Percentiles rank a stretch among this genome's conserved stretches.
These are phyloP conservation scores for Porites rus DNA, from an alignment of 92 coral and sea anemone genomes.

Conservation along the genomic window DNA sequence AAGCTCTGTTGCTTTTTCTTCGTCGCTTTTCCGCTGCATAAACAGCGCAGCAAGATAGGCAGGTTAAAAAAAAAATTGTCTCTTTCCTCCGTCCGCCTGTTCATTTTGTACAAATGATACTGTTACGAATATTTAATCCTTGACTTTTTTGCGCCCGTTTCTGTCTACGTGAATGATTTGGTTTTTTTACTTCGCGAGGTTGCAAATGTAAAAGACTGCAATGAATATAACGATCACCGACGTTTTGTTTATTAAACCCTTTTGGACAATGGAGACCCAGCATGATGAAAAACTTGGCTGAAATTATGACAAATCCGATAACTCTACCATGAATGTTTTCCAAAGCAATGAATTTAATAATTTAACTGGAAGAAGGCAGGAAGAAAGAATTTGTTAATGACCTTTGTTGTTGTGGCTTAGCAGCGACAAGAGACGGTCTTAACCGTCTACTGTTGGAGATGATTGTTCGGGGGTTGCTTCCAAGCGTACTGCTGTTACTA, in stretches of 20 bases:
- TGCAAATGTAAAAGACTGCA: not conserved
- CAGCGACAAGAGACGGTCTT: constrained; percentile 36
- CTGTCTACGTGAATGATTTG: too few species aligned
- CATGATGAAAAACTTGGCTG: not conserved
- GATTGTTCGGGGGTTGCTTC: not conserved
- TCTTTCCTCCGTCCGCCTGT: too few species aligned
- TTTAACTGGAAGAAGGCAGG: constrained; percentile 1
- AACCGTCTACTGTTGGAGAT: constrained; percentile 37
- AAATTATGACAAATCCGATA: constrained; percentile 8
- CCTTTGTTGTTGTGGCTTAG: constrained; percentile 34
- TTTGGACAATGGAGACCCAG: constrained; percentile 18
- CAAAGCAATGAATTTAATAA: constrained; percentile 36
- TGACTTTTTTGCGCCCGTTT: not conserved
- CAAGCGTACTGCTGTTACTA: constrained; percentile 47
- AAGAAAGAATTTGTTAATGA: constrained; percentile 3
- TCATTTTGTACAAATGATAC: too few species aligned
- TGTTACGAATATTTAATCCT: too few species aligned
- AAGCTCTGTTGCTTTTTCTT: too few species aligned
- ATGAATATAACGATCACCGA: too few species aligned
- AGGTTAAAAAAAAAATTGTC: too few species aligned
- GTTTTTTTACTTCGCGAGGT: too few species aligned
- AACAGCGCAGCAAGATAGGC: too few species aligned
- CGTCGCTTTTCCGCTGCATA: too few species aligned
- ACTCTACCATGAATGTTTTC: not conserved
- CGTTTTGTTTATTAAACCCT: not conserved